Percentiles rank a stretch among this genome's conserved stretches.
Evolutionary conservation across 2,888 invertebrate species (phyloP).

Genomic region (Microdon myrmicae): DNA sequence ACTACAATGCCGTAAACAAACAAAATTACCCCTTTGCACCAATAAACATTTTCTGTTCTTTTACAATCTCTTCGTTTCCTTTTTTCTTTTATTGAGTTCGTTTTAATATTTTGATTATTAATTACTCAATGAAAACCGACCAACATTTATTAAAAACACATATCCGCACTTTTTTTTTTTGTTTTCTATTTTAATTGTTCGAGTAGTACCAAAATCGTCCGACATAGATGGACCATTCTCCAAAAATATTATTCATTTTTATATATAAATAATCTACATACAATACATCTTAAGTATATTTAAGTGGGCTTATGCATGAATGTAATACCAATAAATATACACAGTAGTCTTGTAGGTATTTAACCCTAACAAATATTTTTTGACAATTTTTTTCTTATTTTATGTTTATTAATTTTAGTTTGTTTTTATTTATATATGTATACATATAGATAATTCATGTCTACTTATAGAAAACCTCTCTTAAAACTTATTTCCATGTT

Average conservation of each 20-base stretch:
- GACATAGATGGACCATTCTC: conserved; percentile 31
- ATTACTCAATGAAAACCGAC: conserved; percentile 26
- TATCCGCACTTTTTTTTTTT: not conserved
- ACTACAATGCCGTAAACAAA: conserved; percentile 18
- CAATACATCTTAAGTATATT: conserved; percentile 10
- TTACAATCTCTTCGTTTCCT: not conserved
- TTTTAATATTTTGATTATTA: conserved; percentile 8
- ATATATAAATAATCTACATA: conserved; percentile 37
- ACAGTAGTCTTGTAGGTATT: no score
- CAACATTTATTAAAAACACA: conserved; percentile 39
- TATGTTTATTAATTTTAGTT: not conserved
- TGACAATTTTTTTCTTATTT: conserved; percentile 1
- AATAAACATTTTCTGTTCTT: not conserved
- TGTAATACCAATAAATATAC: conserved; percentile 39
- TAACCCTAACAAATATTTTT: conserved; percentile 33
- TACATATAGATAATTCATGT: conserved; percentile 16
- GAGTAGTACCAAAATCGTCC: conserved; percentile 24
- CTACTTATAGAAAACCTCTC: conserved; percentile 17
- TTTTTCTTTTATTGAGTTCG: conserved; percentile 10
- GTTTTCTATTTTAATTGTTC: conserved; percentile 8
- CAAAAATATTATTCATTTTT: conserved; percentile 42
- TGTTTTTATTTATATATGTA: conserved; percentile 14
- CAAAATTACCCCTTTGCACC: not conserved
- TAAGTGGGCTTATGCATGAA: conserved; percentile 21
- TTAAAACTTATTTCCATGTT: conserved; percentile 13